Conservation (phyloP, 2,888 invertebrate genomes). For the Epirrhoe alternata region DNA sequence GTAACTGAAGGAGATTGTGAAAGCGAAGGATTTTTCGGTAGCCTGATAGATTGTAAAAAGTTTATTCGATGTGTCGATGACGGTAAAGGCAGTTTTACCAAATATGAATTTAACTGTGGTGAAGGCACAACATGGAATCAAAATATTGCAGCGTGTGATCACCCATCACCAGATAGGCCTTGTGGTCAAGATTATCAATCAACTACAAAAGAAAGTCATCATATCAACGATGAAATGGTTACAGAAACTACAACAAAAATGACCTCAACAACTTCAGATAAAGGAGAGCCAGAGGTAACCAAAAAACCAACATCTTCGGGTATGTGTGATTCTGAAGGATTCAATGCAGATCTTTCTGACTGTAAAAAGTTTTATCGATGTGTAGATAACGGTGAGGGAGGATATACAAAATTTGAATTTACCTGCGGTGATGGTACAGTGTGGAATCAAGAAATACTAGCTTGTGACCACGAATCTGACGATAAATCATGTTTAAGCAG, state of each 20-base stretch:
- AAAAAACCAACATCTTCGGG: slow-evolving; percentile 42
- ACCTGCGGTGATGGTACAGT: slow-evolving; percentile 89
- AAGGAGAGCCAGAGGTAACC: slow-evolving; percentile 23
- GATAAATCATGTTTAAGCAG: slow-evolving; percentile 45
- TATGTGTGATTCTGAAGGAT: slow-evolving; percentile 86
- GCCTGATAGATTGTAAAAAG: slow-evolving; percentile 84
- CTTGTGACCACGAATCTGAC: slow-evolving; percentile 81
- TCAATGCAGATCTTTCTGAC: slow-evolving; percentile 87
- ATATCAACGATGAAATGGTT: slow-evolving; percentile 35
- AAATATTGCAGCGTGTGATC: slow-evolving; percentile 80
- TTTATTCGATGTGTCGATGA: slow-evolving; percentile 88
- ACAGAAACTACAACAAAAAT: slow-evolving; percentile 24
- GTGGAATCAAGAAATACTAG: slow-evolving; percentile 84
- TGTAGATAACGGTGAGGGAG: slow-evolving; percentile 85
- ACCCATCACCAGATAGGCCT: slow-evolving; percentile 48
- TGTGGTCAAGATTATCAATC: slow-evolving; percentile 26
- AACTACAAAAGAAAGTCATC: slow-evolving; percentile 27
- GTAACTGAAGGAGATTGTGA: slow-evolving; percentile 28
- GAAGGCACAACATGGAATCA: slow-evolving; percentile 87
- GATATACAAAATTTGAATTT: slow-evolving; percentile 88
- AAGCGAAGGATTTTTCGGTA: slow-evolving; percentile 84
- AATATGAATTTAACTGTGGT: slow-evolving; percentile 85
- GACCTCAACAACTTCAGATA: slow-evolving; percentile 21
- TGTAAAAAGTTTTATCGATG: slow-evolving; percentile 91
- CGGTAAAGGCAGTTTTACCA: slow-evolving; percentile 73